These are phyloP conservation scores for Leptinotarsa peninsularis DNA, from an alignment of 2,888 invertebrate genomes.

Conservation along the genomic window DNA sequence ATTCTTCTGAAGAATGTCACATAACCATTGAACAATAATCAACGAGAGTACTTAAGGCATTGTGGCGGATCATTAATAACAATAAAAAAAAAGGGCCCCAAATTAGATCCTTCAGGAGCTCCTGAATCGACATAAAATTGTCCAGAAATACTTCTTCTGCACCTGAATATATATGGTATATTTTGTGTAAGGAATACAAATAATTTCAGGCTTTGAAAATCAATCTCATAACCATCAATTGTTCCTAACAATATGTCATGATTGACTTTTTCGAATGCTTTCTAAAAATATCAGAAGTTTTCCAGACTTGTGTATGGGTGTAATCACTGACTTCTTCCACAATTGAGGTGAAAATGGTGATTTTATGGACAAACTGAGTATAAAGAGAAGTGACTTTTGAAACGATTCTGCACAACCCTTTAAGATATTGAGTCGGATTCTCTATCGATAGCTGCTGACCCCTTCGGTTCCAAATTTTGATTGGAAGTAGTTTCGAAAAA, in stretches of 20 bases:
- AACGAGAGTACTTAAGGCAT: not conserved
- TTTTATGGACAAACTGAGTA: no score
- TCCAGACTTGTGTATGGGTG: no score
- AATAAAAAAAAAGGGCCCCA: not conserved
- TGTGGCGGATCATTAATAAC: not conserved
- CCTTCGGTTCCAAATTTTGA: no score
- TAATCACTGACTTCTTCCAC: no score
- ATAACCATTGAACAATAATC: not conserved
- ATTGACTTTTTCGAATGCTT: conserved; percentile 1
- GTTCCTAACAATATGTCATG: not conserved
- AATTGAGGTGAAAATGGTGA: no score
- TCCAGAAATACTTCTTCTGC: not conserved
- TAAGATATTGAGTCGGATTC: no score
- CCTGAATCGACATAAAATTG: not conserved
- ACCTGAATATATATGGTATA: not conserved
- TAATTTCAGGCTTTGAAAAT: not conserved
- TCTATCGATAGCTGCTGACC: no score
- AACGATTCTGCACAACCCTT: no score
- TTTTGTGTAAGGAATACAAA: not conserved
- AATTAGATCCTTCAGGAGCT: not conserved
- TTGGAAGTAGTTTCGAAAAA: no score
- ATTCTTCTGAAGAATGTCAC: not conserved
- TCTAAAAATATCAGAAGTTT: not conserved
- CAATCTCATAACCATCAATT: not conserved
- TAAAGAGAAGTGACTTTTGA: no score